Percentiles rank a stretch among this genome's conserved stretches.
phyloP scores from a whole-genome alignment of 2,888 invertebrate species.

The Lepidocyrtoides sp. region DNA sequence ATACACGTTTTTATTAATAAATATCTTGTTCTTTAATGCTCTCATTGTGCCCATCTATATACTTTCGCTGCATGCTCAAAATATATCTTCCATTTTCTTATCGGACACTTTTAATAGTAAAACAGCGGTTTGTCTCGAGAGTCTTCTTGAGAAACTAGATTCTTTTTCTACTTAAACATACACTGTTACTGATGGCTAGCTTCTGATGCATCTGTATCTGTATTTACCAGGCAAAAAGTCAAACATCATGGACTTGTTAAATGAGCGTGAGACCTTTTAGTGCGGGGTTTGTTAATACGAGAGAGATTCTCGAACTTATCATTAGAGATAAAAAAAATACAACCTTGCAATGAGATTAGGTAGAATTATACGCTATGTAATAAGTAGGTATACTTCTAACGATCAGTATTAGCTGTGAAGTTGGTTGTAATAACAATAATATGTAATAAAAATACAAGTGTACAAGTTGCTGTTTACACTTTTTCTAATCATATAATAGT shows the following conservation, averaged over 20 bases:
- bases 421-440: not conserved
- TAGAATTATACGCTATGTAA: not conserved
- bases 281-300: not conserved
- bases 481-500: slow-evolving; percentile 2
- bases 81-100: slow-evolving; percentile 29
- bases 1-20: slow-evolving; percentile 56
- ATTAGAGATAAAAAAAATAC: slow-evolving; percentile 30
- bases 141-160: slow-evolving; percentile 12
- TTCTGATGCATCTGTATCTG: not conserved
- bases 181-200: not conserved
- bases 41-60: slow-evolving; percentile 39
- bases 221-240: not conserved
- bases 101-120: not conserved
- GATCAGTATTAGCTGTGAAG: too few relatives aligned
- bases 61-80: not conserved
- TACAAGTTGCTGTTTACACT: slow-evolving; percentile 7
- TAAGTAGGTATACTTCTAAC: not conserved
- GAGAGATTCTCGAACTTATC: slow-evolving; percentile 15
- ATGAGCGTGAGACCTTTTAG: slow-evolving; percentile 34
- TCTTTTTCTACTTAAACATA: not conserved
- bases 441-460: not conserved
- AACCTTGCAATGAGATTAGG: slow-evolving; percentile 9
- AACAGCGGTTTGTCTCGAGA: not conserved
- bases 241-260: slow-evolving; percentile 10
- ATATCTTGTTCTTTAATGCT: slow-evolving; percentile 65